A percentile compares a stretch with the other conserved stretches of the same genome.
Evolutionary conservation across 2,113 vertebrate species (phyloP).

Genomic region (Heterotilapia buettikoferi): DNA sequence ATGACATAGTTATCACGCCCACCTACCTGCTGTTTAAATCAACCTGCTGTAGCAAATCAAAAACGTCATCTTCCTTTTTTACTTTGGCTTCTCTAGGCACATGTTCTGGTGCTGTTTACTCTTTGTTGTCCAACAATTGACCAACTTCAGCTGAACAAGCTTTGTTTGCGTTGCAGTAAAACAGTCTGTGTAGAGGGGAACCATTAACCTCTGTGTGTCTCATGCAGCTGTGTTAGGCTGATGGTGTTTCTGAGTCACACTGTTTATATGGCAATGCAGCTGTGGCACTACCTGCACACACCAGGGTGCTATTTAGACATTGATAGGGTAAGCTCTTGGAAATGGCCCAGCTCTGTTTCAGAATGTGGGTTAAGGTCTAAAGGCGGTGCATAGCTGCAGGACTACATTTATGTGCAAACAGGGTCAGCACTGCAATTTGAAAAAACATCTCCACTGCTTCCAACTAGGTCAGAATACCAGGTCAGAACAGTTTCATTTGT

Average conservation of each 20-base stretch:
- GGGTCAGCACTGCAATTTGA: constrained; percentile 2
- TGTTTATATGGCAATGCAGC: background rate
- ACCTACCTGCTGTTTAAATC: background rate
- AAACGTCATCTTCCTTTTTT: background rate
- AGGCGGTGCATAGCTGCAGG: background rate
- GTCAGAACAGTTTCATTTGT: background rate
- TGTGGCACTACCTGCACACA: background rate
- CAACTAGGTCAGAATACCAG: constrained; percentile 51
- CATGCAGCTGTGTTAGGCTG: background rate
- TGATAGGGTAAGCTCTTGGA: background rate
- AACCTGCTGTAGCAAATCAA: background rate
- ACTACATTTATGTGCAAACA: constrained; percentile 12
- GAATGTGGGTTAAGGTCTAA: background rate
- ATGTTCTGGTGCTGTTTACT: background rate
- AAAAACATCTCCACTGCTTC: background rate
- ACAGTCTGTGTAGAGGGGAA: background rate
- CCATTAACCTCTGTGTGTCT: background rate
- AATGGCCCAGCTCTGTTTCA: background rate
- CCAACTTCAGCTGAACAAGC: background rate
- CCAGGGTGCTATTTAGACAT: background rate
- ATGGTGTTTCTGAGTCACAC: background rate
- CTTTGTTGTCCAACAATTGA: background rate
- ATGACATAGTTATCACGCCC: background rate
- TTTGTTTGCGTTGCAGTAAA: background rate
- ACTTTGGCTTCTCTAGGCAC: background rate